Conservation (phyloP, 2,888 invertebrate genomes). For the Hermodice carunculata region DNA sequence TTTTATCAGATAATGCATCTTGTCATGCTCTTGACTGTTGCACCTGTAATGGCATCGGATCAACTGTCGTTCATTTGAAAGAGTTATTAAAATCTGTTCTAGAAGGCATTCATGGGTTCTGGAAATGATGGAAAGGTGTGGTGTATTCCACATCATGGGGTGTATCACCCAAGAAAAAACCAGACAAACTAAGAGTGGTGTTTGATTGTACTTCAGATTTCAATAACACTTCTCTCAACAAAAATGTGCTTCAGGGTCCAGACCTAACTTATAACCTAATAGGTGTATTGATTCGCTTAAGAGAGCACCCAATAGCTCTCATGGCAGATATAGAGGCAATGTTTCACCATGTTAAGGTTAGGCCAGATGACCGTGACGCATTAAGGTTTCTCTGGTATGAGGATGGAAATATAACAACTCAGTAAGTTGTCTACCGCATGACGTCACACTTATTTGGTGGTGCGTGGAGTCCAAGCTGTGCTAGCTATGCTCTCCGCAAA, state of each 20-base stretch:
- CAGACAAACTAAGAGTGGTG: slow-evolving; percentile 15
- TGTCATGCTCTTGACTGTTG: no score
- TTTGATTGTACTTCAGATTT: slow-evolving; percentile 21
- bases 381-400: no score
- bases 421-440: slow-evolving; percentile 27
- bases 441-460: slow-evolving; percentile 16
- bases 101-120: no score
- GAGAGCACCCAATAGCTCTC: slow-evolving; percentile 21
- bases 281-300: slow-evolving; percentile 30
- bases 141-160: slow-evolving; percentile 40
- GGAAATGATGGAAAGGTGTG: neutral
- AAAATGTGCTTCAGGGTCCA: slow-evolving; percentile 27
- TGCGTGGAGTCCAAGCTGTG: no score
- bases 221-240: slow-evolving; percentile 26
- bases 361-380: slow-evolving; percentile 24
- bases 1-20: no score
- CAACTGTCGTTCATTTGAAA: no score
- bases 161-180: slow-evolving; percentile 9
- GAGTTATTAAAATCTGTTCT: no score
- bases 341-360: slow-evolving; percentile 29
- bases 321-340: slow-evolving; percentile 36
- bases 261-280: slow-evolving; percentile 35
- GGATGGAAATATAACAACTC: no score
- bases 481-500: slow-evolving; percentile 1
- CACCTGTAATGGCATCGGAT: no score